Conservation (phyloP, 1,140 invertebrate genomes). For the Dendrolimus kikuchii region DNA sequence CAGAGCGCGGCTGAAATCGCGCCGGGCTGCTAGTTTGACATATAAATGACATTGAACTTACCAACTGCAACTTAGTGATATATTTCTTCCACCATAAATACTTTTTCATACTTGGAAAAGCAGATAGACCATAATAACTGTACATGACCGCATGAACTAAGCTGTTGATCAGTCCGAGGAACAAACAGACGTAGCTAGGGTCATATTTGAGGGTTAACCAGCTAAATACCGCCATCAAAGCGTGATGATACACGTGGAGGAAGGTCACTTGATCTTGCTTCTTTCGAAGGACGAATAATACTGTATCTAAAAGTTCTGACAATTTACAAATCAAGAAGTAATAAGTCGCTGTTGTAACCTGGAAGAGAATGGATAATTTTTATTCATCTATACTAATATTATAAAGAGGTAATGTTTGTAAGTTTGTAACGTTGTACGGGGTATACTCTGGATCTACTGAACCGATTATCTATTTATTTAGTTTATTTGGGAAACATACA, state of each 20-base stretch:
- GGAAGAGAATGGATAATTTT: conserved; percentile 3
- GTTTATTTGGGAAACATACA: too few relatives aligned
- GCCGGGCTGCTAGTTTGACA: too few relatives aligned
- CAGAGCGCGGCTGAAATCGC: too few relatives aligned
- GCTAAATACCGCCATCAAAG: conserved; percentile 71
- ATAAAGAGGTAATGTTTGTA: too few relatives aligned
- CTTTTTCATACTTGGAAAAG: conserved; percentile 82
- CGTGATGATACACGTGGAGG: conserved; percentile 83
- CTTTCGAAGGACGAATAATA: conserved; percentile 85
- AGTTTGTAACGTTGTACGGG: too few relatives aligned
- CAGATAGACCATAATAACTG: conserved; percentile 84
- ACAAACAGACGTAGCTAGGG: conserved; percentile 64
- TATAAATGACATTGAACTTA: too few relatives aligned
- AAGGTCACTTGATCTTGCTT: conserved; percentile 81
- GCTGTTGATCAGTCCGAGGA: conserved; percentile 75
- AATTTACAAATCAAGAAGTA: conserved; percentile 21
- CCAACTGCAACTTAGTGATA: conserved; percentile 85
- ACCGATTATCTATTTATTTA: too few relatives aligned
- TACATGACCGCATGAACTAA: conserved; percentile 86
- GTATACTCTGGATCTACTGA: too few relatives aligned
- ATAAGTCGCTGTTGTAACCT: conserved; percentile 37
- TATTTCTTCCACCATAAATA: conserved; percentile 95
- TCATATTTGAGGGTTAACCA: conserved; percentile 69
- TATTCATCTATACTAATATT: background rate
- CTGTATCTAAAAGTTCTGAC: conserved; percentile 72